A percentile compares a stretch with the other conserved stretches of the same genome.
Conservation (phyloP, 2,888 invertebrate genomes). For the Cheilosia impressa region DNA sequence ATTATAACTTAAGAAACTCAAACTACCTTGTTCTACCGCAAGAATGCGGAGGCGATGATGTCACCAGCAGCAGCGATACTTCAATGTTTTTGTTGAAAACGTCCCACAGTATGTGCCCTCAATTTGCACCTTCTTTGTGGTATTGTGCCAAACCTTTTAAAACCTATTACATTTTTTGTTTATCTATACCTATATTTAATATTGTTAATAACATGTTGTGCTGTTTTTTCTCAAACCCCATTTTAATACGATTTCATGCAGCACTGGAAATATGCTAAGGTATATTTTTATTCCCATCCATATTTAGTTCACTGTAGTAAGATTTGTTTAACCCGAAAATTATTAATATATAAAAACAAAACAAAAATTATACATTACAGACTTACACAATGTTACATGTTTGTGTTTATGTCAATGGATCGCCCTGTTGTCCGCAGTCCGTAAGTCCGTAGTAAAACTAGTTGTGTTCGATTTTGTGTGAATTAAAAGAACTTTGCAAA, state of each 20-base stretch:
- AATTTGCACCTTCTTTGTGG: background rate
- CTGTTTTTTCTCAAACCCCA: slow-evolving; percentile 2
- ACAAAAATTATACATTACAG: slow-evolving; percentile 85
- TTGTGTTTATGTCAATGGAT: slow-evolving; percentile 93
- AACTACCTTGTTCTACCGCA: slow-evolving; percentile 31
- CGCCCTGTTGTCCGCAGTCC: slow-evolving; percentile 92
- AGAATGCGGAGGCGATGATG: slow-evolving; percentile 38
- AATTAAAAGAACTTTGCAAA: slow-evolving; percentile 31
- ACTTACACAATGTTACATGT: slow-evolving; percentile 95
- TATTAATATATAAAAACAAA: slow-evolving; percentile 36
- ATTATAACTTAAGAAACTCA: slow-evolving; percentile 1
- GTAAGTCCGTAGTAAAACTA: slow-evolving; percentile 85
- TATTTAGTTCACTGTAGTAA: slow-evolving; percentile 56
- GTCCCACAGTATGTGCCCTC: slow-evolving; percentile 27
- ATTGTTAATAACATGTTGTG: slow-evolving; percentile 5
- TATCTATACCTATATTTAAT: background rate
- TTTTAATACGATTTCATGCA: slow-evolving; percentile 78
- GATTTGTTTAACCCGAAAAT: slow-evolving; percentile 63
- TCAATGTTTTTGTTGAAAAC: slow-evolving; percentile 31
- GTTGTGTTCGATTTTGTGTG: slow-evolving; percentile 66
- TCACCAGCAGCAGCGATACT: slow-evolving; percentile 31
- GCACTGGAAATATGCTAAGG: slow-evolving; percentile 84
- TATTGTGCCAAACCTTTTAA: slow-evolving; percentile 21
- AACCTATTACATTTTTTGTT: slow-evolving; percentile 16
- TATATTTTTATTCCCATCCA: slow-evolving; percentile 73